Percentiles rank a stretch among this genome's conserved stretches.
These are phyloP conservation scores for Hoplias malabaricus DNA, from an alignment of 2,113 vertebrate species.

Conservation along the genomic window DNA sequence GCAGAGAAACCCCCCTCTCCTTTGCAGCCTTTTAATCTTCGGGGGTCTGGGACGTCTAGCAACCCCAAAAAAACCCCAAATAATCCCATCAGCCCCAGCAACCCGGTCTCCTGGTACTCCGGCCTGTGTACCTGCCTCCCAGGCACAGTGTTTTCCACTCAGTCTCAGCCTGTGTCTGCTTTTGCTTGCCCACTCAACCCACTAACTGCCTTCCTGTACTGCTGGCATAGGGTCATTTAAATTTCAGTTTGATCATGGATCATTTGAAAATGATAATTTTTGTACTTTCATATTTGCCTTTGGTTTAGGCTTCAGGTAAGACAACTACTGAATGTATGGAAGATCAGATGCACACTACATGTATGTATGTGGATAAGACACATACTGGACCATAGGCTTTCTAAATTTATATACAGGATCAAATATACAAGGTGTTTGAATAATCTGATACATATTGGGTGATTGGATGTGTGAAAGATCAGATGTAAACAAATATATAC, in stretches of 20 bases:
- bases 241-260: no score
- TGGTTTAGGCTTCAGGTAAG: no score
- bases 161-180: slow-evolving; percentile 31
- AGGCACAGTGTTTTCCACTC: slow-evolving; percentile 81
- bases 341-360: background rate
- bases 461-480: background rate
- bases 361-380: background rate
- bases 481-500: no score
- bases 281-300: no score
- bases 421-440: background rate
- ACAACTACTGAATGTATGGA: background rate
- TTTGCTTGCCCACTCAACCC: slow-evolving; percentile 31
- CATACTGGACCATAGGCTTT: no score
- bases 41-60: slow-evolving; percentile 38
- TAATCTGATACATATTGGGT: background rate
- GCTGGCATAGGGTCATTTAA: background rate
- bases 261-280: no score
- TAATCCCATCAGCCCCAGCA: slow-evolving; percentile 57
- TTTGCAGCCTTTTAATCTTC: slow-evolving; percentile 72
- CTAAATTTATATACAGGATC: background rate
- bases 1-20: slow-evolving; percentile 71
- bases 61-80: slow-evolving; percentile 20
- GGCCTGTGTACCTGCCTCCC: slow-evolving; percentile 87
- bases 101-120: slow-evolving; percentile 82
- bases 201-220: background rate